Evolutionary conservation across 1,140 invertebrate genomes (phyloP).

Genomic region (Dendroctonus valens): DNA sequence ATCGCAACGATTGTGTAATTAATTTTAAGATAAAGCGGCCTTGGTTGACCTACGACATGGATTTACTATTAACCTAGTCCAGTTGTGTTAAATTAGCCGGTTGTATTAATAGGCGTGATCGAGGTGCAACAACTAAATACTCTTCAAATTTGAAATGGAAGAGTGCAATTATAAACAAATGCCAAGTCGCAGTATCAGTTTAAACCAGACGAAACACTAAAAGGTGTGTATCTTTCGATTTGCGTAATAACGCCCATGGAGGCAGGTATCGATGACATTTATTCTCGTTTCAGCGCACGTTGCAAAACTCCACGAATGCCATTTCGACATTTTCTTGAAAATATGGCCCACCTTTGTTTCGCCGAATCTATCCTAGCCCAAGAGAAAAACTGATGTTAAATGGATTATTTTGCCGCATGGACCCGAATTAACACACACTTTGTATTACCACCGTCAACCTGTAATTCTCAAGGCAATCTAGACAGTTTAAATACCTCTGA

Average conservation of each 20-base stretch:
- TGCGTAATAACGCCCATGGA: constrained; percentile 1
- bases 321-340: constrained; percentile 1
- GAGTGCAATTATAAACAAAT: too few species aligned
- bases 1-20: constrained; percentile 19
- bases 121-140: too few species aligned
- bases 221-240: constrained; percentile 1
- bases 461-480: constrained; percentile 8
- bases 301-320: constrained; percentile 3
- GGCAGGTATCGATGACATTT: constrained; percentile 17
- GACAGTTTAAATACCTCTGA: constrained; percentile 9
- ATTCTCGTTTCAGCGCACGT: constrained; percentile 1
- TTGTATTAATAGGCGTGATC: too few species aligned
- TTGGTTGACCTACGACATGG: constrained; percentile 20
- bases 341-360: too few species aligned
- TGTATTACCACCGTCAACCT: too few species aligned
- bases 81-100: too few species aligned
- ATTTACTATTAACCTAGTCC: constrained; percentile 6
- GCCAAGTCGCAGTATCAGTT: too few species aligned
- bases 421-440: too few species aligned
- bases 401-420: too few species aligned
- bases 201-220: constrained; percentile 2
- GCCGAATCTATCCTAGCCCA: too few species aligned
- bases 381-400: too few species aligned
- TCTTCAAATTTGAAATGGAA: too few species aligned
- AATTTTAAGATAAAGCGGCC: constrained; percentile 19